Evolutionary conservation across 2,797 vertebrate genomes (phyloP).

Genomic region (Fringilla coelebs): DNA sequence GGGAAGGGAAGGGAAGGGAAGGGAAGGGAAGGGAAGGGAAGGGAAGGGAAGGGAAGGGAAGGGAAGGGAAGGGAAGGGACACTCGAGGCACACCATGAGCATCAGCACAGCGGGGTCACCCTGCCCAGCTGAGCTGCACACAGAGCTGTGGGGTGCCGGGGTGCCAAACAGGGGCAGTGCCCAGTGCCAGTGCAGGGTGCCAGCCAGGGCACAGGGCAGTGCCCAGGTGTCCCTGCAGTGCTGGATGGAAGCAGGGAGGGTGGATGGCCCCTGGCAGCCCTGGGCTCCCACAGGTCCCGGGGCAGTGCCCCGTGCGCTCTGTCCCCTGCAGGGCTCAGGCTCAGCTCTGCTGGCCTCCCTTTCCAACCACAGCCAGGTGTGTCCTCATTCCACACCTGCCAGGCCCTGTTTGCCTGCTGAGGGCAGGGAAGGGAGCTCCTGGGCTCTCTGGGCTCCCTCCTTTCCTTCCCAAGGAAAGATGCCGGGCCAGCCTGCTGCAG

Average conservation of each 20-base stretch:
- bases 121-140: background rate
- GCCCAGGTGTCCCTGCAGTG: no score
- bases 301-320: background rate
- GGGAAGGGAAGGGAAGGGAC: background rate
- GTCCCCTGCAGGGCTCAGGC: background rate
- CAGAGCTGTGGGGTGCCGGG: background rate
- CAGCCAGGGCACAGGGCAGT: no score
- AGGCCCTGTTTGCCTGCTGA: background rate
- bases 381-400: background rate
- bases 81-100: background rate
- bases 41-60: no score
- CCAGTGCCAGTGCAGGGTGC: no score
- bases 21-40: no score
- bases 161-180: no score
- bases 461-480: background rate
- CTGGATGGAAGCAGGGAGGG: no score
- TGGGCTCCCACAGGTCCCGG: background rate
- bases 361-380: fast-evolving
- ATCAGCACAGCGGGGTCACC: background rate
- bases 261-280: background rate
- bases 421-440: fast-evolving
- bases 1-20: no score
- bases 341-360: no score
- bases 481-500: background rate
- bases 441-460: background rate